Evolutionary conservation across 2,113 vertebrate genomes (phyloP).

Genomic region (Rynchops niger): DNA sequence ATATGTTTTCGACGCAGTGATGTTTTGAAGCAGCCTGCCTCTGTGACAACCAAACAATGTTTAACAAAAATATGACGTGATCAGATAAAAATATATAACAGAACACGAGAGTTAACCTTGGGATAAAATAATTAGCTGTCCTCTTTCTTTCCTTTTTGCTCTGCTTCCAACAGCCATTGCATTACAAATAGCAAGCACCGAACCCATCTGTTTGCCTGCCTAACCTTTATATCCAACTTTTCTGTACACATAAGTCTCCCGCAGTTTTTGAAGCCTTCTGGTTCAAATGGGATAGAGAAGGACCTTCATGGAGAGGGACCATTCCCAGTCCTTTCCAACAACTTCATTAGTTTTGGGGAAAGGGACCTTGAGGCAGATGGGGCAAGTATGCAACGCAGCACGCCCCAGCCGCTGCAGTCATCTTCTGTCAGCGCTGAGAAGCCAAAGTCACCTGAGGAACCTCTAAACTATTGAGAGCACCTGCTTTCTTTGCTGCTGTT

Average conservation of each 20-base stretch:
- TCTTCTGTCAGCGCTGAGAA: not conserved
- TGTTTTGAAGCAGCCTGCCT: not conserved
- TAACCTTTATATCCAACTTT: not conserved
- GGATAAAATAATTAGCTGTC: not conserved
- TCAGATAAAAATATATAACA: not conserved
- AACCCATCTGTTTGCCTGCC: not conserved
- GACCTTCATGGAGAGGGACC: not conserved
- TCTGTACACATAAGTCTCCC: not conserved
- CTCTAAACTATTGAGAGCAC: not conserved
- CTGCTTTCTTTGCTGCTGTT: not conserved
- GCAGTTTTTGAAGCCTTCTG: not conserved
- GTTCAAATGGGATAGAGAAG: not conserved
- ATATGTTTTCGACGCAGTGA: not conserved
- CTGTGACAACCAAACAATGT: not conserved
- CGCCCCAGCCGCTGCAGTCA: accelerated
- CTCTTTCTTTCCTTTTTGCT: not conserved
- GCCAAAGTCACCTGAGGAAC: not conserved
- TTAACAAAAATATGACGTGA: not conserved
- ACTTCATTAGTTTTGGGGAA: not conserved
- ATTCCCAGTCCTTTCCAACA: not conserved
- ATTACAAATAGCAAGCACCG: not conserved
- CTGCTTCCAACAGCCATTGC: not conserved
- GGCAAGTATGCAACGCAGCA: not conserved
- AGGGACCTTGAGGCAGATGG: not conserved
- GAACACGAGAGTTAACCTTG: not conserved